These are phyloP conservation scores for Clarias platycephalus DNA, from an alignment of 2,797 vertebrate species.

Conservation along the genomic window DNA sequence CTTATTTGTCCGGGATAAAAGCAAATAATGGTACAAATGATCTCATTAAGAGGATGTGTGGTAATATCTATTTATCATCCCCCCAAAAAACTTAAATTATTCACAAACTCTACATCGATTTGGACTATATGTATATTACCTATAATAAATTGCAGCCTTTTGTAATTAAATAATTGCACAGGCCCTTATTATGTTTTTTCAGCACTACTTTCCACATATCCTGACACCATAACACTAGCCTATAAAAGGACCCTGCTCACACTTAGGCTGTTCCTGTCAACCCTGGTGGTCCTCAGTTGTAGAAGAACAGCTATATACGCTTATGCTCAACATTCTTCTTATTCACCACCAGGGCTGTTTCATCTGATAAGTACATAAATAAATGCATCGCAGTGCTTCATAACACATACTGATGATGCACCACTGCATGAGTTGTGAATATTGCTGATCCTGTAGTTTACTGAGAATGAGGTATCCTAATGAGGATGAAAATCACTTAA, in stretches of 20 bases:
- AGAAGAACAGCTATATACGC: not conserved
- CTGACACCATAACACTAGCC: no score
- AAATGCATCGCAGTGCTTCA: not conserved
- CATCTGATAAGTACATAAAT: not conserved
- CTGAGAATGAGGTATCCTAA: constrained; percentile 2
- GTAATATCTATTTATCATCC: no score
- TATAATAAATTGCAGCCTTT: no score
- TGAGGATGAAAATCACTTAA: constrained; percentile 8
- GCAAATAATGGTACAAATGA: no score
- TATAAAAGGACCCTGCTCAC: not conserved
- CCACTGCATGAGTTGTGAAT: not conserved
- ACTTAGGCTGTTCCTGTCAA: not conserved
- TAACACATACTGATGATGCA: constrained; percentile 10
- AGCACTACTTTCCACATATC: not conserved
- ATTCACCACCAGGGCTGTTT: not conserved
- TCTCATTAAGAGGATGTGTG: no score
- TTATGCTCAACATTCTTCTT: not conserved
- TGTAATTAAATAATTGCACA: no score
- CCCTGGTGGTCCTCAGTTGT: not conserved
- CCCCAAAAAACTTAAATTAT: no score
- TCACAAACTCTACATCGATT: no score
- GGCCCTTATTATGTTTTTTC: no score
- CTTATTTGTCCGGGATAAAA: no score
- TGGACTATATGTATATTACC: no score
- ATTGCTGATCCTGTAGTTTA: not conserved